Percentiles rank a stretch among this genome's conserved stretches.
These are phyloP conservation scores for Pelagia noctiluca DNA, from an alignment of 30 jellyfish, hydroid and myxozoan species.

Conservation along the genomic window DNA sequence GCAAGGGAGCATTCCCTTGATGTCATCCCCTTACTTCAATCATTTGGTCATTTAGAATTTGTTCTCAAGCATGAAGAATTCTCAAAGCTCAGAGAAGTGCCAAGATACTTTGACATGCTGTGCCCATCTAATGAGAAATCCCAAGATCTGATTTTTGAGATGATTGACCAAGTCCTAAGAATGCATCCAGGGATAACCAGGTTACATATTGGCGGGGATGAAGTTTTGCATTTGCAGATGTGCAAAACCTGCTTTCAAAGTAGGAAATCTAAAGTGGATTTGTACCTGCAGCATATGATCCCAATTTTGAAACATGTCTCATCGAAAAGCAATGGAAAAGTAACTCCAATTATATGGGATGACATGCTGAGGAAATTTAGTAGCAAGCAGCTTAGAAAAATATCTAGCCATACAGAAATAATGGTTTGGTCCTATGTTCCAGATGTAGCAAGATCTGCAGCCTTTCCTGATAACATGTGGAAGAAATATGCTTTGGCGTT, in stretches of 20 bases:
- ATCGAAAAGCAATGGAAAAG: conserved; percentile 22
- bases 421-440: conserved; percentile 84
- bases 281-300: conserved; percentile 67
- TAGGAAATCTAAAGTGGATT: conserved; percentile 40
- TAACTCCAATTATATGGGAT: conserved; percentile 79
- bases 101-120: conserved; percentile 64
- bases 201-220: conserved; percentile 80
- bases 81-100: conserved; percentile 63
- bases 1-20: conserved; percentile 37
- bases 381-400: conserved; percentile 23
- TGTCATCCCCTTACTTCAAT: conserved; percentile 65
- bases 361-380: conserved; percentile 72
- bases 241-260: conserved; percentile 40
- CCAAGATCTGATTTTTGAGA: conserved; percentile 8
- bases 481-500: conserved; percentile 36
- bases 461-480: conserved; percentile 74
- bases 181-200: conserved; percentile 66
- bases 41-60: conserved; percentile 83
- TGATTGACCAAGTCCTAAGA: conserved; percentile 64
- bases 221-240: conserved; percentile 56
- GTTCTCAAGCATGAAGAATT: conserved; percentile 65
- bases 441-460: conserved; percentile 27
- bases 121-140: conserved; percentile 56
- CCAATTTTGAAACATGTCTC: conserved; percentile 44
- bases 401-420: conserved; percentile 58